These are phyloP conservation scores for Argyra leucocephala DNA, from an alignment of 2,888 invertebrate genomes.

Conservation along the genomic window DNA sequence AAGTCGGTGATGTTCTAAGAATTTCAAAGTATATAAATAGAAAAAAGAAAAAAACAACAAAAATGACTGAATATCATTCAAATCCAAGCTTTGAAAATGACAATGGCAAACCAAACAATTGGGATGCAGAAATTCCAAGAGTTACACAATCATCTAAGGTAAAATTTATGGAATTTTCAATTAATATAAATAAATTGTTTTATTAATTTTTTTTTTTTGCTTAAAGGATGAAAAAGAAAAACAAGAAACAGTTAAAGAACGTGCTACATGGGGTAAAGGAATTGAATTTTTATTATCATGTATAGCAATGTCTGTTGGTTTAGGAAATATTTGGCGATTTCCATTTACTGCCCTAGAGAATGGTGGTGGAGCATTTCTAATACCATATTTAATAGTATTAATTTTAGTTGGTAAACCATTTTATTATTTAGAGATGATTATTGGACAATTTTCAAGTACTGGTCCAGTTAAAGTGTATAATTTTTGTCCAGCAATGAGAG, in stretches of 20 bases:
- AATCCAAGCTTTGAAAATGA: constrained; percentile 40
- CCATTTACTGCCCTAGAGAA: constrained; percentile 58
- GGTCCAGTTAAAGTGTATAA: constrained; percentile 61
- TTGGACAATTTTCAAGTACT: constrained; percentile 64
- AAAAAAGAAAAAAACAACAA: not conserved
- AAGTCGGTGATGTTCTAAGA: not conserved
- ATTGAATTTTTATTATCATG: constrained; percentile 43
- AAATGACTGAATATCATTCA: constrained; percentile 24
- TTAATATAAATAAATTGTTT: too few species aligned
- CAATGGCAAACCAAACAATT: constrained; percentile 29
- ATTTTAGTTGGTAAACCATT: constrained; percentile 58
- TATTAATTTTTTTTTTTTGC: too few species aligned
- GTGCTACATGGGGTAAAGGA: constrained; percentile 42
- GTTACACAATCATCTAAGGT: not conserved
- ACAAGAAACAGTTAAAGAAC: constrained; percentile 28
- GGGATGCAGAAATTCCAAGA: constrained; percentile 10
- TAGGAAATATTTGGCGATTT: constrained; percentile 62
- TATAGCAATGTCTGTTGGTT: constrained; percentile 53
- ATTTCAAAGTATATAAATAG: not conserved
- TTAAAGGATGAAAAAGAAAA: constrained; percentile 13
- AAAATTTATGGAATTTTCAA: not conserved
- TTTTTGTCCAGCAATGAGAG: constrained; percentile 59
- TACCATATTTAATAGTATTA: constrained; percentile 55
- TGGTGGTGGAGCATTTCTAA: constrained; percentile 59
- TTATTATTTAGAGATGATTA: constrained; percentile 62